Evolutionary conservation across 2,113 vertebrate genomes (phyloP).

Genomic region (Pavo muticus): DNA sequence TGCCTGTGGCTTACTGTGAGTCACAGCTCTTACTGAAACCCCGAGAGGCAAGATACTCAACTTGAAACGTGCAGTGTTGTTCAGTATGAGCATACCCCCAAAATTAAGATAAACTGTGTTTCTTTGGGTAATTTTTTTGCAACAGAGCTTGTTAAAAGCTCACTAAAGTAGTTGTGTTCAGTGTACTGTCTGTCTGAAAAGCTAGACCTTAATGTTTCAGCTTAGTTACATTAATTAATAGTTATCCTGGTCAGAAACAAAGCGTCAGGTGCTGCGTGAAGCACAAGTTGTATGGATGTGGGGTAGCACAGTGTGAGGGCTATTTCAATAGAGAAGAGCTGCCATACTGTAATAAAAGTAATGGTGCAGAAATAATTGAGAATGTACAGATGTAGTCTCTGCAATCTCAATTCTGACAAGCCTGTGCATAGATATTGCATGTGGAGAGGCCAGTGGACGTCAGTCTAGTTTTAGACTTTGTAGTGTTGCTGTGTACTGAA

Average conservation of each 20-base stretch:
- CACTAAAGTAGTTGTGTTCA: neutral
- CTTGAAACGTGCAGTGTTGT: rapidly evolving
- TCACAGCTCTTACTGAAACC: neutral
- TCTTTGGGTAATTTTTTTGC: neutral
- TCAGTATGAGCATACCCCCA: neutral
- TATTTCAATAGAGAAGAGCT: neutral
- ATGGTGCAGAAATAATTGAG: neutral
- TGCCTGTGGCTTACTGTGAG: neutral
- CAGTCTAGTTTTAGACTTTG: neutral
- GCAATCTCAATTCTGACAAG: neutral
- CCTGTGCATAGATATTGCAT: rapidly evolving
- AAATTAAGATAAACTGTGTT: neutral
- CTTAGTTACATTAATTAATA: neutral
- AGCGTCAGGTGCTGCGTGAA: neutral
- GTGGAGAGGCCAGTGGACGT: neutral
- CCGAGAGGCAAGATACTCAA: neutral
- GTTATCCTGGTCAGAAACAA: neutral
- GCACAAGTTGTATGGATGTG: neutral
- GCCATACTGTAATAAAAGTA: neutral
- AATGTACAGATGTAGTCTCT: neutral
- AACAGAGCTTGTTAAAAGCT: neutral
- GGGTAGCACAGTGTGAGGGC: neutral
- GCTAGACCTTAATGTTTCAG: neutral
- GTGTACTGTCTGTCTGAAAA: neutral
- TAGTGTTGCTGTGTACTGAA: neutral